Conservation (phyloP, 2,113 vertebrate species). For the Bubo blakistoni region DNA sequence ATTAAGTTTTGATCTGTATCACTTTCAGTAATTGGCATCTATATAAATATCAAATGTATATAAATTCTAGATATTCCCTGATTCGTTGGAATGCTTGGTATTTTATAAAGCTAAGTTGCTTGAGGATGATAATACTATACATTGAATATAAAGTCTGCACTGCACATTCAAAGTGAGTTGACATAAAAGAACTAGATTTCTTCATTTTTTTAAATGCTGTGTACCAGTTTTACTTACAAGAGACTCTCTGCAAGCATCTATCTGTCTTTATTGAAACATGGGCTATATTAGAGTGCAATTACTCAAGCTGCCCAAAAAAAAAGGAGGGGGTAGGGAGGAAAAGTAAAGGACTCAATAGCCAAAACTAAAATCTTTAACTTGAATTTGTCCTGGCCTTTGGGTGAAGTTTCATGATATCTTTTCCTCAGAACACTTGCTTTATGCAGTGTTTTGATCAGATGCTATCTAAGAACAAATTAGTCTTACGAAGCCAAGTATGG, state of each 20-base stretch:
- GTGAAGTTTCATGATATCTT: not conserved
- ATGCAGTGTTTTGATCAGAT: not conserved
- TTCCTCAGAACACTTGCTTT: not conserved
- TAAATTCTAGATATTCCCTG: not conserved
- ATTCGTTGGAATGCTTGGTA: not conserved
- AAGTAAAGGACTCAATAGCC: not conserved
- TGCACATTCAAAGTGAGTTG: not conserved
- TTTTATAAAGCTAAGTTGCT: not conserved
- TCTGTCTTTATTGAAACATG: not conserved
- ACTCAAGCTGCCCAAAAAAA: not conserved
- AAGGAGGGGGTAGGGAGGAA: rapidly evolving
- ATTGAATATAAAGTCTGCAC: not conserved
- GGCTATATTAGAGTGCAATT: not conserved
- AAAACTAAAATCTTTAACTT: not conserved
- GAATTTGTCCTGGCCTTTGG: not conserved
- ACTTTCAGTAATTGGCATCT: slow-evolving; percentile 2
- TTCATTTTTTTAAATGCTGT: not conserved
- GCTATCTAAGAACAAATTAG: not conserved
- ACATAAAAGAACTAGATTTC: too few species aligned
- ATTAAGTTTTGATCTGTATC: slow-evolving; percentile 1
- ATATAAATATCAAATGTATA: not conserved
- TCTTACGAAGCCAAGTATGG: rapidly evolving
- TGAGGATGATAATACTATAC: not conserved
- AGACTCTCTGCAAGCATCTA: not conserved
- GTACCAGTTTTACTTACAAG: not conserved